These are phyloP conservation scores for Turritopsis dohrnii DNA, from an alignment of 30 jellyfish, hydroid and myxozoan species.

Conservation along the genomic window DNA sequence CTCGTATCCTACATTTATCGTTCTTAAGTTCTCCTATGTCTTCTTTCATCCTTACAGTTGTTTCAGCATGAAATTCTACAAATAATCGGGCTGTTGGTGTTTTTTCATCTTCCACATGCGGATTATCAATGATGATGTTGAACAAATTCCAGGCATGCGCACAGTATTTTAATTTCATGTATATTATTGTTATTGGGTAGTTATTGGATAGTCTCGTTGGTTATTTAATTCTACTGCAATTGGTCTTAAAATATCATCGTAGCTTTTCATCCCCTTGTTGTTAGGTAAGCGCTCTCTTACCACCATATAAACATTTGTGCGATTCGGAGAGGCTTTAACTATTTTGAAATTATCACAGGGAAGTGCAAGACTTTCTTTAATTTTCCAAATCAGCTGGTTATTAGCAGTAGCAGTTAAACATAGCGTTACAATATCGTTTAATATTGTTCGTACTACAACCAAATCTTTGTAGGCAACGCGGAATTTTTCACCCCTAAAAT, in stretches of 20 bases:
- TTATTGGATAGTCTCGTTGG: too few relatives aligned
- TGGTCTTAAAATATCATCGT: background rate
- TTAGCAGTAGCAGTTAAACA: too few relatives aligned
- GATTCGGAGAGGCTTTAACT: slow-evolving; percentile 4
- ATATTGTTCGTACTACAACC: too few relatives aligned
- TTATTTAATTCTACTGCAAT: background rate
- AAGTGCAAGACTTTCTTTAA: too few relatives aligned
- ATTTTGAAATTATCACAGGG: background rate
- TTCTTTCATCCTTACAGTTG: slow-evolving; percentile 2
- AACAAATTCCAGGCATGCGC: slow-evolving; percentile 1
- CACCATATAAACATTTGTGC: background rate
- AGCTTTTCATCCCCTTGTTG: slow-evolving; percentile 6
- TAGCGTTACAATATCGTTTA: too few relatives aligned
- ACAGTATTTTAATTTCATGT: slow-evolving; percentile 4
- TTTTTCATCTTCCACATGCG: background rate
- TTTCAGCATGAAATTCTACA: slow-evolving; percentile 1
- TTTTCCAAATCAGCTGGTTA: too few relatives aligned
- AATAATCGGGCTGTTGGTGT: background rate
- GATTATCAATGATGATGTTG: slow-evolving; percentile 2
- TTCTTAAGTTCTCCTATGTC: background rate
- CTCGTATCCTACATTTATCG: background rate
- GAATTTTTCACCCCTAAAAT: too few relatives aligned
- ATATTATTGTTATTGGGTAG: background rate
- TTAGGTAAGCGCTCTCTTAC: background rate
- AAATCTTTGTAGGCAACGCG: too few relatives aligned